Evolutionary conservation across 1,140 invertebrate species (phyloP).

Genomic region (Melitaea cinxia): DNA sequence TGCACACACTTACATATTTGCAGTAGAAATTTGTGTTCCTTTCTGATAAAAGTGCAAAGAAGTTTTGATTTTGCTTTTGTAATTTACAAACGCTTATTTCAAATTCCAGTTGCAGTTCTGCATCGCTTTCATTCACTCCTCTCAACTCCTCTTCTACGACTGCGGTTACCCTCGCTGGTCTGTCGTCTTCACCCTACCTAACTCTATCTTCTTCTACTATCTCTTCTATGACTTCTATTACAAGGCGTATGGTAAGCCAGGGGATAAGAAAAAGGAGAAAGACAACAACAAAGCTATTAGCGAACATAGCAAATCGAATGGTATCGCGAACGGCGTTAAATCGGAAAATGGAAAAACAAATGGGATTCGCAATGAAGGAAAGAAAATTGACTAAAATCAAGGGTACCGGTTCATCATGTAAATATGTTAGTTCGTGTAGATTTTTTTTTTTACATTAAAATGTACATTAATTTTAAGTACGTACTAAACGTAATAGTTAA

Average conservation of each 20-base stretch:
- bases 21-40: too few relatives aligned
- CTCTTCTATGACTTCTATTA: conserved; percentile 91
- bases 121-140: conserved; percentile 89
- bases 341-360: conserved; percentile 24
- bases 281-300: conserved; percentile 29
- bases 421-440: background rate
- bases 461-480: conserved; percentile 4
- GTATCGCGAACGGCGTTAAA: conserved; percentile 35
- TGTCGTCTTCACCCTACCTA: conserved; percentile 87
- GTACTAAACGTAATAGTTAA: background rate
- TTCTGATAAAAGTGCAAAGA: too few relatives aligned
- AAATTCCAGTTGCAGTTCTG: conserved; percentile 88
- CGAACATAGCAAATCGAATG: conserved; percentile 25
- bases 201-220: conserved; percentile 91
- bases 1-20: too few relatives aligned
- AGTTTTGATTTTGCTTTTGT: background rate
- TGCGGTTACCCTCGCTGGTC: conserved; percentile 92
- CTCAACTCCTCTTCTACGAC: conserved; percentile 91
- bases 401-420: background rate
- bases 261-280: conserved; percentile 38
- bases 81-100: conserved; percentile 1
- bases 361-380: conserved; percentile 22
- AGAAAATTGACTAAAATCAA: conserved; percentile 37
- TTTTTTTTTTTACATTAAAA: conserved; percentile 21
- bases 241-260: conserved; percentile 84